Percentiles rank a stretch among this genome's conserved stretches.
Conservation (phyloP, 2,888 invertebrate genomes). For the Himalopsyche tibetana region DNA sequence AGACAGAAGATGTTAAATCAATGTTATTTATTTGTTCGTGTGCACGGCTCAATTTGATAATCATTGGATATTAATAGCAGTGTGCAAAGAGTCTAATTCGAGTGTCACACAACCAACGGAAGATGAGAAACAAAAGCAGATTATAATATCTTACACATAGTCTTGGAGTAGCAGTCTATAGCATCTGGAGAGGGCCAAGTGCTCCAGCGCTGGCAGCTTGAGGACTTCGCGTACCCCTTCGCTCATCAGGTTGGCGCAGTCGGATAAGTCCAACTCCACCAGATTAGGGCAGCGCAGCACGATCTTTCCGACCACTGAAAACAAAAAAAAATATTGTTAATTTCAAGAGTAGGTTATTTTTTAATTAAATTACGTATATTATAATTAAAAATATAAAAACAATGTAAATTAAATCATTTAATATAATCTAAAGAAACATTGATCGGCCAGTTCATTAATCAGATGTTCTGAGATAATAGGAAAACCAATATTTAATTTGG, state of each 20-base stretch:
- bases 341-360: not conserved
- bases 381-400: too few species aligned
- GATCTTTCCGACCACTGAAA: slow-evolving; percentile 82
- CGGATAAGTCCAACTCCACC: slow-evolving; percentile 91
- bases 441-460: too few species aligned
- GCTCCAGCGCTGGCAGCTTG: slow-evolving; percentile 81
- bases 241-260: slow-evolving; percentile 85
- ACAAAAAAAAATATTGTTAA: not conserved
- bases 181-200: slow-evolving; percentile 88
- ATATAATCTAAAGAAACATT: too few species aligned
- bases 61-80: too few species aligned
- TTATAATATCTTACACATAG: slow-evolving; percentile 78
- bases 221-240: slow-evolving; percentile 78
- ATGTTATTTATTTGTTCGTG: too few species aligned
- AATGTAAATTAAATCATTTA: too few species aligned
- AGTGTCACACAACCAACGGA: too few species aligned
- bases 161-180: slow-evolving; percentile 84
- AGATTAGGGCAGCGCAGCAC: slow-evolving; percentile 83
- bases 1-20: not conserved
- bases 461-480: too few species aligned
- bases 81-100: too few species aligned
- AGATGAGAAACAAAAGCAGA: not conserved
- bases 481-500: too few species aligned
- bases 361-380: too few species aligned
- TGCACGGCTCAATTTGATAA: too few species aligned